Conservation (phyloP, 1,140 invertebrate genomes). For the Gerris buenoi region DNA sequence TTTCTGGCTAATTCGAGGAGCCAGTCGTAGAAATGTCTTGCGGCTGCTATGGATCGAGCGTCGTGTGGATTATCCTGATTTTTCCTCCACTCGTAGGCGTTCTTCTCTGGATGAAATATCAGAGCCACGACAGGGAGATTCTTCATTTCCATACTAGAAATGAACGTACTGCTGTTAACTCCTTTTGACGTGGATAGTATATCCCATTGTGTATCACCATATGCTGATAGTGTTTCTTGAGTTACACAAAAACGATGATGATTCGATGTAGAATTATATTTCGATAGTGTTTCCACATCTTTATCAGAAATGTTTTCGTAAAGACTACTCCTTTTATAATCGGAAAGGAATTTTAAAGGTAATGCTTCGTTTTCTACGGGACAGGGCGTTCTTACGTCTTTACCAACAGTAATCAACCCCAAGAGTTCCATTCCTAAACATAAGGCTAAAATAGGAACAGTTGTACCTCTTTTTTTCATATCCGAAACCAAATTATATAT, state of each 20-base stretch:
- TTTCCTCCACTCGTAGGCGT: background rate
- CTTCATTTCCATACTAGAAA: background rate
- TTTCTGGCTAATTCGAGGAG: background rate
- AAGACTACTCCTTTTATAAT: background rate
- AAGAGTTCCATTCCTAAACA: background rate
- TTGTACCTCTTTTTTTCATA: background rate
- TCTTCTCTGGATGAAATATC: background rate
- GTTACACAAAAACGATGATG: background rate
- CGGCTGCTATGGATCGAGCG: background rate
- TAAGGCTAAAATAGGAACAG: background rate
- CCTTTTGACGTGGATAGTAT: background rate
- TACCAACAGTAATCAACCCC: background rate
- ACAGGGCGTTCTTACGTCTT: background rate
- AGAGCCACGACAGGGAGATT: background rate
- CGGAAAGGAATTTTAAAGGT: background rate
- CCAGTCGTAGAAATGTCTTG: background rate
- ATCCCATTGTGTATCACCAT: background rate
- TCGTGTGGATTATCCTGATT: background rate
- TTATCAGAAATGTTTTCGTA: background rate
- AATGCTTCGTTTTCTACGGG: background rate
- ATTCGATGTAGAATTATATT: background rate
- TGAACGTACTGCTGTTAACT: background rate
- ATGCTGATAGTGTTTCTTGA: background rate
- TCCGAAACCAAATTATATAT: background rate
- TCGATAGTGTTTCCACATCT: background rate